Base-by-base conservation (phyloP, 2,797 vertebrate genomes). In the Sarcophilus harrisii region DNA sequence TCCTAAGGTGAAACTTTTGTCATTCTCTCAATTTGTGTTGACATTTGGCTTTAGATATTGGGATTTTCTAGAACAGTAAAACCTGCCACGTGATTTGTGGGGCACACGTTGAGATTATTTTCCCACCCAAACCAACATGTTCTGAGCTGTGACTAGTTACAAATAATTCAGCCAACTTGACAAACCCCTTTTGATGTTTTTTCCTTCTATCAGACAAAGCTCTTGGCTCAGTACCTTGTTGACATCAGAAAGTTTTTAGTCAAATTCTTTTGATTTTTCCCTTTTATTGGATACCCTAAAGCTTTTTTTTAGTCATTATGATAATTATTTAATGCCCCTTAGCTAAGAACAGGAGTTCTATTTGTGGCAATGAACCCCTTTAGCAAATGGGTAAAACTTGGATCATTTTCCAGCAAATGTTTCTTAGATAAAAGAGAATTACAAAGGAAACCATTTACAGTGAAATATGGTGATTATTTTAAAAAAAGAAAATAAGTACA, bases 201-300 rank as follows among this genome's bases (percentile, higher is more conserved):
- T 45, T 27, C 38, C 38, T 49, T 87, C 11, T 49, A 24, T 87
- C 38, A 49, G 21, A 87, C 38, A 87, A 27, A 87, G 10, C 38
- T 12, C 21, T 45, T 45, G 11, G 28, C 58, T 59, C 58, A 28
- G n/a, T 87, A 49, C 73, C 8, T 87, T 49, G 24, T 12, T 87
- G 73, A 87, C 38, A 49, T 18, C 38, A 45, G 38, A 87, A 45
- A 87, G 21, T 45, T 87, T 73, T 45, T 4, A 49, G 9, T 87
- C 38, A 87, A 45, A 49, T 24, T 49, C 24, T 10, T 87, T 87
- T 45, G 6, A 81, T 49, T 87, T 45, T 87, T 91, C 27, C 92
- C 27, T 93, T 93, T 81, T 90, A 90, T 90, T 73, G 58, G 93
- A 93, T 96, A 95, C 58, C 27, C 92, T 97, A 59, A 89, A 92